A percentile compares a stretch with the other conserved stretches of the same genome.
Conservation (phyloP, 2,888 invertebrate species). For the Andrena haemorrhoa region DNA sequence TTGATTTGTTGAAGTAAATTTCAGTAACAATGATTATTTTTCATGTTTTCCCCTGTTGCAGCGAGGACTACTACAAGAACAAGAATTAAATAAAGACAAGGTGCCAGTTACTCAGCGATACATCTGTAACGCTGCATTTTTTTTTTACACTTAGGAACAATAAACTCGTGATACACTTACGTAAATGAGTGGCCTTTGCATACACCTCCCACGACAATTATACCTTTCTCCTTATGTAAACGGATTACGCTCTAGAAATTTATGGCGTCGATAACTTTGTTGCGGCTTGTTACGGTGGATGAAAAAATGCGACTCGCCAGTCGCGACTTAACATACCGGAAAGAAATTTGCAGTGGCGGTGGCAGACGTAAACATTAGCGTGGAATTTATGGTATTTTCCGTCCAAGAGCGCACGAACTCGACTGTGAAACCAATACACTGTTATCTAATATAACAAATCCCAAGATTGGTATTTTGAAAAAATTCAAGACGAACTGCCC, state of each 20-base stretch:
- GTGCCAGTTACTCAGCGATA: slow-evolving; percentile 61
- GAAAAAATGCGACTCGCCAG: slow-evolving; percentile 21
- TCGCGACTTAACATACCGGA: background rate
- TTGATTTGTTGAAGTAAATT: slow-evolving; percentile 84
- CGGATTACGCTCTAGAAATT: slow-evolving; percentile 48
- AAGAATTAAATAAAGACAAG: slow-evolving; percentile 66
- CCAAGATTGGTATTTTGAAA: no score
- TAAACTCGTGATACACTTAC: slow-evolving; percentile 77
- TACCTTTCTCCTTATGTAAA: slow-evolving; percentile 75
- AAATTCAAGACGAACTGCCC: no score
- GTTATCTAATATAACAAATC: no score
- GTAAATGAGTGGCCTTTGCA: slow-evolving; percentile 68
- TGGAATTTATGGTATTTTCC: background rate
- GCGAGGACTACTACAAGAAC: slow-evolving; percentile 90
- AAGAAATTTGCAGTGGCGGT: background rate
- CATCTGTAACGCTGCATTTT: slow-evolving; percentile 64
- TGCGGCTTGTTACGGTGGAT: slow-evolving; percentile 25
- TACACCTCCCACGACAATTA: slow-evolving; percentile 65
- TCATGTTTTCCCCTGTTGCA: slow-evolving; percentile 83
- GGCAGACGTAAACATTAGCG: background rate
- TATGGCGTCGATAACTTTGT: slow-evolving; percentile 34
- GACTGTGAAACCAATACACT: no score
- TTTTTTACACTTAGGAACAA: slow-evolving; percentile 75
- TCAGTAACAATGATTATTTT: slow-evolving; percentile 85
- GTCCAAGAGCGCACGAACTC: no score